Base-by-base conservation (phyloP, 2,797 vertebrate genomes). In the Phrynocephalus vlangalii region DNA sequence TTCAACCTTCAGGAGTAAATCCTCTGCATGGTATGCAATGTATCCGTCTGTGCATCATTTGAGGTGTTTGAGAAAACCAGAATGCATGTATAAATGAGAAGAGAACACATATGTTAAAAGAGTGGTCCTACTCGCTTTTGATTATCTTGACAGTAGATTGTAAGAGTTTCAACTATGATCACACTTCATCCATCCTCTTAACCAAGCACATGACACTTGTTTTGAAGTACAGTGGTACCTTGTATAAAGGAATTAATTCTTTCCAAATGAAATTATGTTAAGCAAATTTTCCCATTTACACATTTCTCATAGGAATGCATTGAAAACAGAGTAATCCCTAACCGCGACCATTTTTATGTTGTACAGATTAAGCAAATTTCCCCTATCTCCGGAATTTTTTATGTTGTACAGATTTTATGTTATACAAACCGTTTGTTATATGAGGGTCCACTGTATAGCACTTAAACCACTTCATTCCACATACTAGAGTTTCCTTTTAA, bases 11-110 rank as follows among this genome's bases (percentile, higher is more conserved):
- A 98, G 94, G 95, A 94, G 91, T 90, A 98, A 97, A 95, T 94
- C 95, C 78, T 93, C 97, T 93, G 95, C 97, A 83, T 98, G 98
- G 99, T 99, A 96, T 93, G 97, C 92, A 90, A 88, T 79, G 20
- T 90, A 0, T 0, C 48, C 50, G 52, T 87, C 66, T 88, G 28
- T 82, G 33, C 33, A 67, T 71, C 82, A 6, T 68, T 86, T 26
- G 85, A 71, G 24, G 60, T 71, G 82, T 83, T 83, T 75, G 78
- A 77, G 16, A 50, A 38, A 70, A 66, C 86, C 52, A 50, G 67
- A 84, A 89, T 90, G 76, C 15, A 16, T 26, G 1, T 22, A 73
- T 26, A 86, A 72, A 83, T 66, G 2, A 16, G 30, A 84, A 79
- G 52, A 60, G 79, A 73, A 66, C 30, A 48, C 7, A 11, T 18